A percentile compares a stretch with the other conserved stretches of the same genome.
Evolutionary conservation across 2,113 vertebrate genomes (phyloP).

Genomic region (Pelusios castaneus): DNA sequence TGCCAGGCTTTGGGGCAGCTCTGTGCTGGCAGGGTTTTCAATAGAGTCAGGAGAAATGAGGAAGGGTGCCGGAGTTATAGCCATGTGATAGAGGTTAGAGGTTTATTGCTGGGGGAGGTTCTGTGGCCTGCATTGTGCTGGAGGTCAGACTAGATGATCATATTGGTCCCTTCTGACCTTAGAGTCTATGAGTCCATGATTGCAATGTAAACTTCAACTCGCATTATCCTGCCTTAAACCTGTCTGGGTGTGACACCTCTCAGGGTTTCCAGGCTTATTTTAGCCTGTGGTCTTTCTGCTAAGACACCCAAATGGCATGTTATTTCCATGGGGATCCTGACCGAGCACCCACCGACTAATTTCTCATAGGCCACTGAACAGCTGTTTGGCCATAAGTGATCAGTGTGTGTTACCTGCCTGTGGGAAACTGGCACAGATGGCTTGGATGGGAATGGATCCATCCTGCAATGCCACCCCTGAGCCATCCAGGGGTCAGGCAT

Average conservation of each 20-base stretch:
- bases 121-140: too few relatives aligned
- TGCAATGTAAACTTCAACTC: background rate
- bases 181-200: too few relatives aligned
- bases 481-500: background rate
- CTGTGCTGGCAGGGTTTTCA: background rate
- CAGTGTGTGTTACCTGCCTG: background rate
- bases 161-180: too few relatives aligned
- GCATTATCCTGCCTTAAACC: background rate
- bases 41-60: background rate
- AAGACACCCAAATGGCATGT: accelerated
- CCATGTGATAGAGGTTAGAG: background rate
- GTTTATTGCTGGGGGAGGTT: too few relatives aligned
- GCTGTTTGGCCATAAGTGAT: background rate
- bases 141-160: too few relatives aligned
- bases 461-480: background rate
- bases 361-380: background rate
- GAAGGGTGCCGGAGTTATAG: too few relatives aligned
- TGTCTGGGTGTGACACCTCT: background rate
- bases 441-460: accelerated
- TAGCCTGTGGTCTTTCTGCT: background rate
- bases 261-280: background rate
- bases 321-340: accelerated
- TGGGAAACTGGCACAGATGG: too few relatives aligned
- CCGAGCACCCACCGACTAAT: background rate
- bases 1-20: background rate